These are phyloP conservation scores for Calephelis nemesis DNA, from an alignment of 1,140 invertebrate genomes.

Conservation along the genomic window DNA sequence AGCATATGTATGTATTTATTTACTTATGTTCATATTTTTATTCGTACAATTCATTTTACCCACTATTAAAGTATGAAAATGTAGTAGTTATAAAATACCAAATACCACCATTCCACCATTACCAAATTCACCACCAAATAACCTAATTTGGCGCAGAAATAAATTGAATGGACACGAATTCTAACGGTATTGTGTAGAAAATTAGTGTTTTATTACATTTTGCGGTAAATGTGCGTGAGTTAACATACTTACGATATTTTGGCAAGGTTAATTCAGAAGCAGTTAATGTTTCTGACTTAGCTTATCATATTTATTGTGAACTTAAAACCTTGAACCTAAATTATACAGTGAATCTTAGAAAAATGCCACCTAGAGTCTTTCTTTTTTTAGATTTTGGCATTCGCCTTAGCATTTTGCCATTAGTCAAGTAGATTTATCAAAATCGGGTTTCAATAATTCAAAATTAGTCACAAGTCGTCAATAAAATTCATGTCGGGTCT, in stretches of 20 bases:
- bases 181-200: constrained; percentile 19
- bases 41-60: too few relatives aligned
- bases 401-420: too few relatives aligned
- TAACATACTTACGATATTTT: constrained; percentile 15
- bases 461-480: too few relatives aligned
- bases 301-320: constrained; percentile 5
- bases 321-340: not conserved
- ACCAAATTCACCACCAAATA: not conserved
- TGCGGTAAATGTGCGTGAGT: constrained; percentile 33
- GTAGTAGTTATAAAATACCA: not conserved
- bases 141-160: constrained; percentile 7
- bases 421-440: too few relatives aligned
- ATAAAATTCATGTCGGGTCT: too few relatives aligned
- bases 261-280: constrained; percentile 17
- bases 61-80: too few relatives aligned
- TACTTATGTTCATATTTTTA: too few relatives aligned
- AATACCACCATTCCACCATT: too few relatives aligned
- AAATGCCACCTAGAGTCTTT: not conserved
- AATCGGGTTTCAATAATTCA: too few relatives aligned
- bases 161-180: constrained; percentile 18
- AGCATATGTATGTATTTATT: too few relatives aligned
- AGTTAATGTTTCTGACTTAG: constrained; percentile 4
- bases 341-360: not conserved
- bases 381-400: too few relatives aligned
- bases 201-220: constrained; percentile 33